phyloP scores from a whole-genome alignment of 2,113 vertebrate genomes.

The Bos javanicus region DNA sequence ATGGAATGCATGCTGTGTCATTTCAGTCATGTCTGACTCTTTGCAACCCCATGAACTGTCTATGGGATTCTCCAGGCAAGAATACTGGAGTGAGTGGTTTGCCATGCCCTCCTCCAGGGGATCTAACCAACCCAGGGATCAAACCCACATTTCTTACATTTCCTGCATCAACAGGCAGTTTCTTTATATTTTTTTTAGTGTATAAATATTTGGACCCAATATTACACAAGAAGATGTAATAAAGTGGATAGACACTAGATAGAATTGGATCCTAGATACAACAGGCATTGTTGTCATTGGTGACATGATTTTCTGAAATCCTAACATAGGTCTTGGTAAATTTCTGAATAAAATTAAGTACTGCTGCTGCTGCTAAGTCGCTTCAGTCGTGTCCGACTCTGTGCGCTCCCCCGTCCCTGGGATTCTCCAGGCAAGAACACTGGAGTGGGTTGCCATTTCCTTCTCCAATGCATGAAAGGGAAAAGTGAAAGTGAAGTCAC shows the following conservation, averaged over 20 bases:
- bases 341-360: conserved; percentile 37
- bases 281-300: neutral
- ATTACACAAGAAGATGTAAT: neutral
- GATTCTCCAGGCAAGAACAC: no score
- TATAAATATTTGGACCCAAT: neutral
- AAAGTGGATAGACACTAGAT: neutral
- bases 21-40: neutral
- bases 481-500: no score
- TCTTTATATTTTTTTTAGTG: neutral
- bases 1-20: neutral
- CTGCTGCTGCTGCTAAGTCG: no score
- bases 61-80: neutral
- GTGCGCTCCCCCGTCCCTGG: no score
- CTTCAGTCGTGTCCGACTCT: no score
- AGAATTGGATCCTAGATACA: neutral
- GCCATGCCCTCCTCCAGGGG: neutral
- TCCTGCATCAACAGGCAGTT: neutral
- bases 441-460: no score
- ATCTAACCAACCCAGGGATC: neutral
- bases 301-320: conserved; percentile 20
- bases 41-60: neutral
- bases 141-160: neutral
- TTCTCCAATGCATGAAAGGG: no score
- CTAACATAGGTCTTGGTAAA: neutral
- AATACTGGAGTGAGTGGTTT: neutral